Base-by-base conservation (phyloP, 2,797 vertebrate species). In the Lateolabrax maculatus region DNA sequence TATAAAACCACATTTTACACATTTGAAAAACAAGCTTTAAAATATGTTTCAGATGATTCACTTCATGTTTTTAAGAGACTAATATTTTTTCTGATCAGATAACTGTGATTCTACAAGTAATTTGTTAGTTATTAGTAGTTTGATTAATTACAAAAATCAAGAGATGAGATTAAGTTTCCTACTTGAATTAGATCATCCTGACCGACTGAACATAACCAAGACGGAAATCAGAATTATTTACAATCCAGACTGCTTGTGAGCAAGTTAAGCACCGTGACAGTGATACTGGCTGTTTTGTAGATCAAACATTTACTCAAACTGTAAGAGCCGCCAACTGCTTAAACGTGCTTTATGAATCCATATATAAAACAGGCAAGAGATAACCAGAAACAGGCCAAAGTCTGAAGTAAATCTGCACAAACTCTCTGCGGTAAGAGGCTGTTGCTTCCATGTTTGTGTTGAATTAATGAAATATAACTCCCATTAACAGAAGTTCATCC, bases 381-480 rank as follows among this genome's bases (percentile, higher is more conserved):
- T 44, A 21, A 63, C 36, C 19, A 37, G 9, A 46, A 6, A 60
- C 15, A 46, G 61, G 11, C 31, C 25, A 1, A 5, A 16, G 21
- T 56, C 43, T 52, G 56, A 43, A 34, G 23, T 27, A n/a, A 41
- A 27, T 16, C 15, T 21, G n/a, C 19, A 23, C 39, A 41, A 21
- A 31, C 43, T 9, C 55, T 19, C 36, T 0, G 27, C 18, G 5
- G 27, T 46, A 3, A 16, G 36, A 31, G 48, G 23, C 12, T 34
- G 23, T 31, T 65, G 13, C 27, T 16, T 43, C 1, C n/a, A 19
- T 48, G 19, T 43, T 52, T 53, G 9, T 58, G 3, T 4, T 48
- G 39, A 69, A 62, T 63, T 61, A 56, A 65, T 67, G 15, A n/a
- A 25, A 49, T 27, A 9, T 1, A 23, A 46, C 70, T 55, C 55